Evolutionary conservation across 2,113 vertebrate species (phyloP), one percentile per base, ranked within the genome.

Genomic region (Notechis scutatus): DNA sequence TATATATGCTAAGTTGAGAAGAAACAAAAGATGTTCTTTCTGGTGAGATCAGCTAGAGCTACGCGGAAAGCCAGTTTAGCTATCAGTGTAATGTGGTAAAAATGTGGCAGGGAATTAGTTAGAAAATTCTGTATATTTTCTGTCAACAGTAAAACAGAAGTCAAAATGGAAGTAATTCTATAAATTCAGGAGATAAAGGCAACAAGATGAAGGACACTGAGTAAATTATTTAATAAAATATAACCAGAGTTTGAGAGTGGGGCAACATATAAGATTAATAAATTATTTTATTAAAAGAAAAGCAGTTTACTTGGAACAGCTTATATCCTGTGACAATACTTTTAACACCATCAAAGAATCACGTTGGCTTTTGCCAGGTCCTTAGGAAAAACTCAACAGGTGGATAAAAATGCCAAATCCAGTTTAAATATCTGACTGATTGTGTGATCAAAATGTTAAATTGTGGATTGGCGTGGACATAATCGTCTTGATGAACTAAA

Each of bases 51-150:
- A 93, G 87, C 86, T 93, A 91, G 23, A 90, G 39, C 39, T 81
- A 34, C 94, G 54, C 47, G 4, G 34, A 56, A 56, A 55, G 24
- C 39, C 95, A 81, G 56, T 88, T 95, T 93, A 86, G 92, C 47
- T 55, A 91, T 94, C 61, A 94, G 91, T 5, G 52, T 85, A 91
- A 81, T 34, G 93, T 24, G 1, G 87, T 26, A 93, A 64, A 95
- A n/a, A 42, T 45, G 90, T 94, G 21, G 9, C 57, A 39, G 26
- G 24, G 14, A 74, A 93, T 95, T 96, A 94, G 39, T 61, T 94
- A 94, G 64, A 93, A 96, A 95, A 94, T 92, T 90, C 39, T 54
- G 92, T 94, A 56, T 94, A 94, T 94, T 95, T 95, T 42, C 89
- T 88, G 64, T 92, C 86, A 89, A 92, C 56, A 85, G 88, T 95